Evolutionary conservation across 1,140 invertebrate genomes (phyloP).

Genomic region (Pseudoatta argentina): DNA sequence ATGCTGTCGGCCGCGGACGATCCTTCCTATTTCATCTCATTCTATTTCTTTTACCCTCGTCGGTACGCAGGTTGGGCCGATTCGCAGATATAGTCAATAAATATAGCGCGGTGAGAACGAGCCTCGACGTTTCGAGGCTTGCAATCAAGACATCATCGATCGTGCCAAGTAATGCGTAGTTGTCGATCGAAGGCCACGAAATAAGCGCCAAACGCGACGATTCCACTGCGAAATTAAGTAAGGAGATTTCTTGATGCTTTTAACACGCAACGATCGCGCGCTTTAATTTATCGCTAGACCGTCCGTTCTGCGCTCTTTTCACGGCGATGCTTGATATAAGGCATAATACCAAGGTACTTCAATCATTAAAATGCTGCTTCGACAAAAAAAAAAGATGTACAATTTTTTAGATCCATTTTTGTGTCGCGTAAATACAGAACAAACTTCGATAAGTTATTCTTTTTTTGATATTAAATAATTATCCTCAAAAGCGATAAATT

Average conservation of each 20-base stretch:
- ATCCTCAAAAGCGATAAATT: not conserved
- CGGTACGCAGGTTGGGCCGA: not conserved
- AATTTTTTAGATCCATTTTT: not conserved
- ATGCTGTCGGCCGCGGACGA: slow-evolving; percentile 26
- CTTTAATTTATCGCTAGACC: slow-evolving; percentile 31
- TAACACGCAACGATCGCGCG: not conserved
- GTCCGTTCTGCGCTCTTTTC: not conserved
- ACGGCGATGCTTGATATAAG: not conserved
- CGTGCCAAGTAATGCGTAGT: slow-evolving; percentile 68
- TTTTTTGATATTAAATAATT: slow-evolving; percentile 5
- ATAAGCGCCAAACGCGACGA: slow-evolving; percentile 32
- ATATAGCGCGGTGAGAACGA: slow-evolving; percentile 44
- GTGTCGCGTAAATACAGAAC: not conserved
- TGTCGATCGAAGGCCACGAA: slow-evolving; percentile 63
- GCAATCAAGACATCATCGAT: slow-evolving; percentile 71
- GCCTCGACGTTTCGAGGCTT: slow-evolving; percentile 45
- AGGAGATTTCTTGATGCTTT: slow-evolving; percentile 2
- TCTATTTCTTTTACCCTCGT: not conserved
- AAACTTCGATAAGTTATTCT: not conserved
- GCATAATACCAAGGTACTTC: not conserved
- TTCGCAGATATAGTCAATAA: slow-evolving; percentile 57
- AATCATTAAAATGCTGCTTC: not conserved
- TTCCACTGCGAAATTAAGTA: slow-evolving; percentile 48
- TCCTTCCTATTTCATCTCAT: slow-evolving; percentile 42
- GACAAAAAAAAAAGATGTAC: not conserved